phyloP scores from a whole-genome alignment of 1,140 invertebrate genomes.

The Drosophila eugracilis region DNA sequence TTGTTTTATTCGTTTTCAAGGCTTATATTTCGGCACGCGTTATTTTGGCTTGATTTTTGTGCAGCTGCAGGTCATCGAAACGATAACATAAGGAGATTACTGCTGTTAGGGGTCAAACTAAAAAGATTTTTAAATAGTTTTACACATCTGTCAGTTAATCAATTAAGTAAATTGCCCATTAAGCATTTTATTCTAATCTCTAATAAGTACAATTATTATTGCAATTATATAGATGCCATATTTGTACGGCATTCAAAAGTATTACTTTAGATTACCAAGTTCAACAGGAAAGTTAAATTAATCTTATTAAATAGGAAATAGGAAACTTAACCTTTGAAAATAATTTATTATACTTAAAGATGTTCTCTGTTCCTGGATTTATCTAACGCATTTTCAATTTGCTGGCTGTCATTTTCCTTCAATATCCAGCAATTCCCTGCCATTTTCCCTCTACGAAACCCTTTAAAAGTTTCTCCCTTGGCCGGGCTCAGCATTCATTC shows the following conservation, averaged over 20 bases:
- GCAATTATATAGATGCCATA: no score
- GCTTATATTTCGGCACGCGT: not conserved
- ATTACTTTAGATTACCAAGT: no score
- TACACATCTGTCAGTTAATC: not conserved
- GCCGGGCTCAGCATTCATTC: constrained; percentile 17
- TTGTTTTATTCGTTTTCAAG: not conserved
- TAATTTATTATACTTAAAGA: no score
- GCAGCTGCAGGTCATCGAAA: not conserved
- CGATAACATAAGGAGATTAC: not conserved
- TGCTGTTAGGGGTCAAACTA: not conserved
- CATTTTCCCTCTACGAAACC: constrained; percentile 4
- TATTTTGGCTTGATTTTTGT: not conserved
- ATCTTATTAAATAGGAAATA: no score
- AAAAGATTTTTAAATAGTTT: not conserved
- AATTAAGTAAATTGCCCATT: no score
- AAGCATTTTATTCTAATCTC: no score
- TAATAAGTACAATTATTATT: no score
- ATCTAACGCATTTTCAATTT: constrained; percentile 1
- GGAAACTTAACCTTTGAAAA: no score
- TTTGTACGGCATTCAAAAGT: no score
- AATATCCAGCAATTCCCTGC: constrained; percentile 4
- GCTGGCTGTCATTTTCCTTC: not conserved
- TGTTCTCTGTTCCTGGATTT: not conserved
- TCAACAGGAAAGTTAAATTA: no score
- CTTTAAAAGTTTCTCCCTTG: constrained; percentile 3